Evolutionary conservation across 2,113 vertebrate genomes (phyloP), one percentile per base, ranked within the genome.

Genomic region (Mandrillus leucophaeus): DNA sequence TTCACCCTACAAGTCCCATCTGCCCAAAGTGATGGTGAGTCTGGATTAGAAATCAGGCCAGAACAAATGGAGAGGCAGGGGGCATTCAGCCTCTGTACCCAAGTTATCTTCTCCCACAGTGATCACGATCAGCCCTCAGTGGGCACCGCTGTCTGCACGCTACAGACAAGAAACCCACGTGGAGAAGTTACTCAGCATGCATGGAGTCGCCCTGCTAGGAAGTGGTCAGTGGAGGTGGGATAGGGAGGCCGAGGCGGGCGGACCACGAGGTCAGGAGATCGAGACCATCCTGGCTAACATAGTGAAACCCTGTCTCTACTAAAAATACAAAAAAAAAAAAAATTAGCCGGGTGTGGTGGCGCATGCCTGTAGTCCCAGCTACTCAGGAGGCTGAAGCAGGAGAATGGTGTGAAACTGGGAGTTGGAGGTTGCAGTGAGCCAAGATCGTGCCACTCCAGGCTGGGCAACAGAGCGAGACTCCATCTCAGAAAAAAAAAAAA

Each of bases 311-410:
- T 2, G 18, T 55, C 18, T 55, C 6, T 55, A 55, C 52, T 55
- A 7, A 55, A 55, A 55, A 55, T 20, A 55, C 6, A 55, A 55
- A 18, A 55, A 17, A 52, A 52, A 55, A 55, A 55, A 55, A 55
- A 55, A 20, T 55, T 55, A 20, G 52, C 52, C 2, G 0, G 18
- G 0, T 0, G 18, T 55, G 52, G 52, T 55, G 6, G 52, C 0
- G 2, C n/a, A n/a, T n/a, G n/a, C 52, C 52, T 55, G 52, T 55
- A 55, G 52, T 55, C 52, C 52, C 1, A 55, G 18, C 52, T 55
- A 55, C 52, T 55, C 52, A 55, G 52, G 52, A 55, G 52, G 52
- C 52, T 55, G 18, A 55, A 20, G 52, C 52, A 20, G 52, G 6
- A 55, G 52, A 55, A 55, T 7, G 52, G 18, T 6, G 0, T 55